Percentiles rank a stretch among this genome's conserved stretches.
These are phyloP conservation scores for Pyrrhosoma nymphula DNA, from an alignment of 2,888 invertebrate genomes.

Conservation along the genomic window DNA sequence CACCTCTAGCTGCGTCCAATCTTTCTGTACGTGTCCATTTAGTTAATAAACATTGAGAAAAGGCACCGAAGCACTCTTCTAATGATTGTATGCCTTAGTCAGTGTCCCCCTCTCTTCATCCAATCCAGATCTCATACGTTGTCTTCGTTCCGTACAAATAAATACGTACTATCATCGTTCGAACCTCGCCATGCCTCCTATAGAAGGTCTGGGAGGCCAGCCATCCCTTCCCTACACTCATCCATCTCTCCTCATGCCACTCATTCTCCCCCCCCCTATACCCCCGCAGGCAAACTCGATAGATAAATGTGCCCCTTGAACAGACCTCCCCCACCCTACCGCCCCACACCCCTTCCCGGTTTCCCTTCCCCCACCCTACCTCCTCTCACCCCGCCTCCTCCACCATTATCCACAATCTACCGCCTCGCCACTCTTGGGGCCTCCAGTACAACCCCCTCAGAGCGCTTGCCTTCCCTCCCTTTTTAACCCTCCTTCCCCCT, in stretches of 20 bases:
- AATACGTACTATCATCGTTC: background rate
- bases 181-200: background rate
- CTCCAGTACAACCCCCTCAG: background rate
- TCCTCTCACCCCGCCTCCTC: background rate
- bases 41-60: too few relatives aligned
- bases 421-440: background rate
- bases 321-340: background rate
- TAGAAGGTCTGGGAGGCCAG: background rate
- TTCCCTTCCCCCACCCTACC: background rate
- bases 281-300: background rate
- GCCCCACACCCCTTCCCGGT: too few relatives aligned
- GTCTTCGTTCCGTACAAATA: background rate
- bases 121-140: background rate
- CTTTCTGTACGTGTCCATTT: too few relatives aligned
- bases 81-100: background rate
- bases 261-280: background rate
- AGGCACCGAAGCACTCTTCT: too few relatives aligned
- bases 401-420: slow-evolving; percentile 16
- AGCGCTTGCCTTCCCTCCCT: too few relatives aligned
- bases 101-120: background rate
- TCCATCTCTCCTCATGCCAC: too few relatives aligned
- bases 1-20: too few relatives aligned
- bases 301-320: background rate
- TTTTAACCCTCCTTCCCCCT: background rate
- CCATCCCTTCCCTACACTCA: background rate